Evolutionary conservation across 2,888 invertebrate genomes (phyloP).

Genomic region (Tanytarsus gracilentus): DNA sequence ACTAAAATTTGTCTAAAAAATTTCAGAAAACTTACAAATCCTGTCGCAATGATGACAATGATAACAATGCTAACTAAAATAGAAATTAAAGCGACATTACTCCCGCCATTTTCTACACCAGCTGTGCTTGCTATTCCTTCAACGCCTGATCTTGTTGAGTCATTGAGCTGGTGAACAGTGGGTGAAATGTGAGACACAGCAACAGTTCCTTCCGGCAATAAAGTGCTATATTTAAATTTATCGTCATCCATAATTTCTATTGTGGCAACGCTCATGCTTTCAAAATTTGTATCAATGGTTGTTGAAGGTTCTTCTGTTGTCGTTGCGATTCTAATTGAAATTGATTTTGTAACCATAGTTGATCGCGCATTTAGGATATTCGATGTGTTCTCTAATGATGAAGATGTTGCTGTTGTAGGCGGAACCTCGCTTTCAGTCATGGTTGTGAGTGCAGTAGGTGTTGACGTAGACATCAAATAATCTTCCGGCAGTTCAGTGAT

Average conservation of each 20-base stretch:
- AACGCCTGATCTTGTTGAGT: background rate
- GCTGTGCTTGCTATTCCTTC: background rate
- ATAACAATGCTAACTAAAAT: slow-evolving; percentile 74
- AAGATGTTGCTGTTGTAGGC: background rate
- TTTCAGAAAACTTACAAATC: slow-evolving; percentile 46
- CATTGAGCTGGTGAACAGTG: too few species aligned
- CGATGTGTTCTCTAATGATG: background rate
- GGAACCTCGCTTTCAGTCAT: background rate
- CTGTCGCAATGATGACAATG: slow-evolving; percentile 64
- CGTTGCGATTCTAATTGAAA: slow-evolving; percentile 1
- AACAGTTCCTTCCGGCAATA: background rate
- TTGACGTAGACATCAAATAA: background rate
- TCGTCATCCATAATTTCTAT: slow-evolving; percentile 14
- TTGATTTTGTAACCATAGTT: slow-evolving; percentile 14
- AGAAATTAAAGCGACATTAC: slow-evolving; percentile 54
- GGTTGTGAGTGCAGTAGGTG: background rate
- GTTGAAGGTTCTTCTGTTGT: background rate
- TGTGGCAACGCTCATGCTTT: background rate
- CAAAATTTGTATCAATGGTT: background rate
- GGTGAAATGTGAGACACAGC: background rate
- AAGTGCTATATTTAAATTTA: slow-evolving; percentile 21
- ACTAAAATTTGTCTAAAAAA: slow-evolving; percentile 44
- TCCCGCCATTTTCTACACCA: too few species aligned
- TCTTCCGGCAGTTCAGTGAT: slow-evolving; percentile 5
- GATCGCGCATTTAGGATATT: background rate